Evolutionary conservation across 1,140 invertebrate species (phyloP).

Genomic region (Sogatella furcifera): DNA sequence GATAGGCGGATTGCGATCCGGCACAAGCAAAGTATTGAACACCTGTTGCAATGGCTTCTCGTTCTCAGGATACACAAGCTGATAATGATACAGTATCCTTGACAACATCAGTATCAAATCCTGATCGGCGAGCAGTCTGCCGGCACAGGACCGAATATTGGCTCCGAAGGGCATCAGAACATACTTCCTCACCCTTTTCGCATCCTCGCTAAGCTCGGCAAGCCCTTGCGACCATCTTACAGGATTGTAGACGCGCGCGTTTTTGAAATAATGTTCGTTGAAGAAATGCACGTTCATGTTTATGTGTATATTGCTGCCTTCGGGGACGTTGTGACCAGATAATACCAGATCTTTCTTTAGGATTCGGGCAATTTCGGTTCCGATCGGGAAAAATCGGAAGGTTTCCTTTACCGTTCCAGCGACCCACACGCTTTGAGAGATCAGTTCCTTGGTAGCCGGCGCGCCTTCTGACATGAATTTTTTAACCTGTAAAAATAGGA

Average conservation of each 20-base stretch:
- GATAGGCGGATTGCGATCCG: constrained; percentile 8
- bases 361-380: constrained; percentile 39
- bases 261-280: constrained; percentile 33
- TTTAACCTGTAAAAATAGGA: too few species aligned
- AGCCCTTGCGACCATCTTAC: constrained; percentile 27
- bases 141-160: constrained; percentile 29
- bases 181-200: constrained; percentile 32
- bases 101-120: constrained; percentile 35
- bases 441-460: too few species aligned
- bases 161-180: constrained; percentile 43
- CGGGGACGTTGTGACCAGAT: constrained; percentile 38
- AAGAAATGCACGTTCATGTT: constrained; percentile 35
- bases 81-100: constrained; percentile 35
- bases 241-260: constrained; percentile 35
- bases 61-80: constrained; percentile 16
- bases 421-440: too few species aligned
- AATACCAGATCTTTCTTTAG: constrained; percentile 33
- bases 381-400: constrained; percentile 43
- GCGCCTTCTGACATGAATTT: too few species aligned
- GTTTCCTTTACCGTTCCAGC: constrained; percentile 38
- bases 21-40: constrained; percentile 27
- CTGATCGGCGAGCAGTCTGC: constrained; percentile 36
- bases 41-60: constrained; percentile 22
- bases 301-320: constrained; percentile 39
- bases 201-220: constrained; percentile 4